Percentiles rank a stretch among this genome's conserved stretches.
These are phyloP conservation scores for Nautilus pompilius DNA, from an alignment of 1,140 invertebrate species.

Conservation along the genomic window DNA sequence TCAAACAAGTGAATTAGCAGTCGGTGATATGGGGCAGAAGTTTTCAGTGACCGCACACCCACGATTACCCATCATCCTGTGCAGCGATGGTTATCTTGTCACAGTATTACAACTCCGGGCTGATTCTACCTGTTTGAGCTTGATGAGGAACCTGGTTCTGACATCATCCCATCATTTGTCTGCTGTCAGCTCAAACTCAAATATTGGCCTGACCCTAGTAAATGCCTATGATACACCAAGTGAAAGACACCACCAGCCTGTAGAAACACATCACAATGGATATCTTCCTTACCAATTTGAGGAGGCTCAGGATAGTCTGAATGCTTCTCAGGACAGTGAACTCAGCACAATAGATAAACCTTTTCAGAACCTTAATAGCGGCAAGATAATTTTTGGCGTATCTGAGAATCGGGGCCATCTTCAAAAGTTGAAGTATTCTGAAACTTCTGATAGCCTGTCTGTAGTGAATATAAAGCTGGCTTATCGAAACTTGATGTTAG, in stretches of 20 bases:
- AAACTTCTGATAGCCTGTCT: too few species aligned
- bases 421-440: too few species aligned
- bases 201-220: conserved; percentile 33
- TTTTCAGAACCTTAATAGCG: conserved; percentile 29
- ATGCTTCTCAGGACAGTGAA: conserved; percentile 41
- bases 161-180: conserved; percentile 37
- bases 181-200: conserved; percentile 5
- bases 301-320: conserved; percentile 25
- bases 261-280: background rate
- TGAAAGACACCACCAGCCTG: background rate
- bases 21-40: too few species aligned
- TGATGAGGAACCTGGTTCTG: conserved; percentile 41
- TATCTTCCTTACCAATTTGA: conserved; percentile 33
- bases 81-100: conserved; percentile 53
- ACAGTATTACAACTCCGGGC: conserved; percentile 37
- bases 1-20: too few species aligned
- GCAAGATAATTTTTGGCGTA: conserved; percentile 49
- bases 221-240: conserved; percentile 18
- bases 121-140: conserved; percentile 30
- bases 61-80: conserved; percentile 47
- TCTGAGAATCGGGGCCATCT: too few species aligned
- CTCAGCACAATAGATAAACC: conserved; percentile 23
- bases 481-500: conserved; percentile 22
- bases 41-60: conserved; percentile 52
- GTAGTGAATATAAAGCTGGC: conserved; percentile 4